Conservation (phyloP, 2,888 invertebrate genomes). For the Eilema griseolum region DNA sequence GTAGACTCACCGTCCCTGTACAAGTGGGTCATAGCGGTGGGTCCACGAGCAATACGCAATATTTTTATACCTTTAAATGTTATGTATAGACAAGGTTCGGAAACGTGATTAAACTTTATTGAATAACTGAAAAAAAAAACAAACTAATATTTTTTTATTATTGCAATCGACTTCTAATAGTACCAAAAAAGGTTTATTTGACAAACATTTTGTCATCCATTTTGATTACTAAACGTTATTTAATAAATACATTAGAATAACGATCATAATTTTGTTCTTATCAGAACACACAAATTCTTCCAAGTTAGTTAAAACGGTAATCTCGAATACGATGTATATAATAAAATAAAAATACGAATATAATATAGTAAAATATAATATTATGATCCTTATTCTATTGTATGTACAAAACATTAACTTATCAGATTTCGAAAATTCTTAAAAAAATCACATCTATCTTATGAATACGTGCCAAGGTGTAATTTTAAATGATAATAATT, state of each 20-base stretch:
- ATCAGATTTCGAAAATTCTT: background rate
- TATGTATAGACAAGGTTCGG: no score
- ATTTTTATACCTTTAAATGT: no score
- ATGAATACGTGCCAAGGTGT: conserved; percentile 21
- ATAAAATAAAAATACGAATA: no score
- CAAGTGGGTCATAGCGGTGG: no score
- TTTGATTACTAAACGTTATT: background rate
- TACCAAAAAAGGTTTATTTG: background rate
- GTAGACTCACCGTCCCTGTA: no score
- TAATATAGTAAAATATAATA: no score
- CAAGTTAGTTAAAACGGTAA: background rate
- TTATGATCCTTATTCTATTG: background rate
- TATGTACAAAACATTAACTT: background rate
- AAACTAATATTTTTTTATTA: no score
- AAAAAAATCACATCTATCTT: background rate
- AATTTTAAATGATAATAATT: background rate
- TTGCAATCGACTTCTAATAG: no score
- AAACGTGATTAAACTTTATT: no score
- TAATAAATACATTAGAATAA: background rate
- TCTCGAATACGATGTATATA: no score
- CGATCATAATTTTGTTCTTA: background rate
- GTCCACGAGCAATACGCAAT: no score
- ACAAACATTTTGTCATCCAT: background rate
- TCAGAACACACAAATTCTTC: background rate
- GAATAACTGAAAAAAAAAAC: no score